Evolutionary conservation across 1,140 invertebrate species (phyloP), one percentile per base, ranked within the genome.

Genomic region (Cryptotermes secundus): DNA sequence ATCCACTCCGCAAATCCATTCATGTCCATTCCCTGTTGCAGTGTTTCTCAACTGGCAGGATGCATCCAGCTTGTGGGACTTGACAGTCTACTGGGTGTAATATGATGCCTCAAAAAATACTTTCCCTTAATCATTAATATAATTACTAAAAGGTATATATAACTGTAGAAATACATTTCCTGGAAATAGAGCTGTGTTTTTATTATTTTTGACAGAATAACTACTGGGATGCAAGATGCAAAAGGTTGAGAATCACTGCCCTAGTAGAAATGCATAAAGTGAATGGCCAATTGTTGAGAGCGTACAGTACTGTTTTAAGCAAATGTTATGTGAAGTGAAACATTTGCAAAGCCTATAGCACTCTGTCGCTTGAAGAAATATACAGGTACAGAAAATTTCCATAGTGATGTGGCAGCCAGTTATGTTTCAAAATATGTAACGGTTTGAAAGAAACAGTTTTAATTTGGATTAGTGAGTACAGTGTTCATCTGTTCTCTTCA

Each of bases 401-500:
- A 49, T 49, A 19, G 12, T 49, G n/a, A 72, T 72, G n/a, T n/a
- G n/a, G 2, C 59, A 72, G 26, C 45, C 45, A 49, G 45, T 19
- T 14, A 49, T 49, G 31, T 31, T 72, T 72, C 26, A 72, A 72
- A 31, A 72, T 22, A 49, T 49, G 14, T 49, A 19, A 49, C 31
- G 26, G 0, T 72, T 38, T 12, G 12, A 72, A 72, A 31, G 26
- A 72, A 31, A 24, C 26, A 31, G 16, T 72, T 72, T 72, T 72
- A 72, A 49, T 49, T 49, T 49, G 45, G 26, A 72, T 72, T 72
- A 26, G 59, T 72, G 59, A 72, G 59, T n/a, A 72, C 59, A 72
- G 59, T 72, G 59, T 72, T 72, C 59, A 72, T 72, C 34, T 80
- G 80, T 80, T 38, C 36, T 45, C 81, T 45, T 82, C 81, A 45